Conservation (phyloP, 2,888 invertebrate species). For the Stenichneumon culpator region DNA sequence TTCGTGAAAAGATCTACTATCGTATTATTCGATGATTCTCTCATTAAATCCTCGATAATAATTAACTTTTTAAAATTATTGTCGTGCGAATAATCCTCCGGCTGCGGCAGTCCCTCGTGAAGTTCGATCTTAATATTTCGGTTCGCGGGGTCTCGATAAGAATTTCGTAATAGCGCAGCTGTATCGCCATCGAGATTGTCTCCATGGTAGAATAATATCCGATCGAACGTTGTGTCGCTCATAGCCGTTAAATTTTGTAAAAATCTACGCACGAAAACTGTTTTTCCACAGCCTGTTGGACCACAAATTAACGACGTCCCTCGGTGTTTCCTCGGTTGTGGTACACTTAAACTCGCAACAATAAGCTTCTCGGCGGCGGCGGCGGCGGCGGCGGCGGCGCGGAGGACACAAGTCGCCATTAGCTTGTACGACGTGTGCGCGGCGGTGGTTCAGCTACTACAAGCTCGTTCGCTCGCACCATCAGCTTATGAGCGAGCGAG, state of each 20-base stretch:
- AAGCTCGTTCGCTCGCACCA: background rate
- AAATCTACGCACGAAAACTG: background rate
- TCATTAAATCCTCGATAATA: constrained; percentile 37
- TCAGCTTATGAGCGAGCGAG: background rate
- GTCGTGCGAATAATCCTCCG: constrained; percentile 52
- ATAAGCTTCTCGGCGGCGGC: background rate
- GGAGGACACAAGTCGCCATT: background rate
- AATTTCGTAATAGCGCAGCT: no score
- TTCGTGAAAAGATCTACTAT: no score
- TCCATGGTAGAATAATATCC: no score
- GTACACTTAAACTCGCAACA: background rate
- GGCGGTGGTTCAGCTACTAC: background rate
- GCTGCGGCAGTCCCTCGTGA: background rate
- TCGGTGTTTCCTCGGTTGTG: background rate
- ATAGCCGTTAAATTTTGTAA: no score
- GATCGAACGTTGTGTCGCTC: no score
- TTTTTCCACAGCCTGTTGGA: background rate
- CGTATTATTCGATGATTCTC: no score
- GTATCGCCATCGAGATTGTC: no score
- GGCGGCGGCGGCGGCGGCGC: constrained; percentile 12
- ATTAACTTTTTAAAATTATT: constrained; percentile 20
- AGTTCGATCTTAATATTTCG: no score
- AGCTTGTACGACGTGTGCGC: constrained; percentile 3
- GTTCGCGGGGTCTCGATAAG: no score
- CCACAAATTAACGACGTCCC: background rate